phyloP scores from a whole-genome alignment of 2,888 invertebrate genomes.

The Sarcophaga subvicina region DNA sequence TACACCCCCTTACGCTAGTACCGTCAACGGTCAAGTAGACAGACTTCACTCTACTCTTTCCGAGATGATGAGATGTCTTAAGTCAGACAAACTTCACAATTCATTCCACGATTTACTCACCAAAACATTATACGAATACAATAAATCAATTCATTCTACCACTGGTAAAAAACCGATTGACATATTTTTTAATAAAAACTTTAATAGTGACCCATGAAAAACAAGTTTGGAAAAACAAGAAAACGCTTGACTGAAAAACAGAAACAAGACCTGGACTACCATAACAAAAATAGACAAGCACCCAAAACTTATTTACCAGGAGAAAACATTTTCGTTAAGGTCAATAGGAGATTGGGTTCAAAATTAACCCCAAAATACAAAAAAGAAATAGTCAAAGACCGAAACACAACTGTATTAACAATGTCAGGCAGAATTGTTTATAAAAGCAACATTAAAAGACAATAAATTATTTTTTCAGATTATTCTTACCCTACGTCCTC shows the following conservation, averaged over 20 bases:
- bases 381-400: constrained; percentile 41
- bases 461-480: constrained; percentile 29
- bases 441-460: constrained; percentile 45
- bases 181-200: constrained; percentile 1
- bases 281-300: constrained; percentile 24
- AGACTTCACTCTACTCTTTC: constrained; percentile 51
- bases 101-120: constrained; percentile 33
- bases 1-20: constrained; percentile 44
- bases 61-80: constrained; percentile 3
- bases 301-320: constrained; percentile 37
- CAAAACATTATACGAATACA: constrained; percentile 28
- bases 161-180: neutral
- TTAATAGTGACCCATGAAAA: constrained; percentile 19
- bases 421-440: constrained; percentile 35
- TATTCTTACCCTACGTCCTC: constrained; percentile 5
- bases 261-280: constrained; percentile 31
- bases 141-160: constrained; percentile 22
- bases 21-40: constrained; percentile 43
- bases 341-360: constrained; percentile 56
- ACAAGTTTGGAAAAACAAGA: constrained; percentile 34
- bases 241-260: constrained; percentile 30
- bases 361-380: constrained; percentile 55
- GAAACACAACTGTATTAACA: constrained; percentile 43
- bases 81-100: constrained; percentile 28
- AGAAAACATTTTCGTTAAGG: constrained; percentile 44